These are phyloP conservation scores for Caenorhabditis sp. DNA, from an alignment of 2,888 invertebrate genomes.

Conservation along the genomic window DNA sequence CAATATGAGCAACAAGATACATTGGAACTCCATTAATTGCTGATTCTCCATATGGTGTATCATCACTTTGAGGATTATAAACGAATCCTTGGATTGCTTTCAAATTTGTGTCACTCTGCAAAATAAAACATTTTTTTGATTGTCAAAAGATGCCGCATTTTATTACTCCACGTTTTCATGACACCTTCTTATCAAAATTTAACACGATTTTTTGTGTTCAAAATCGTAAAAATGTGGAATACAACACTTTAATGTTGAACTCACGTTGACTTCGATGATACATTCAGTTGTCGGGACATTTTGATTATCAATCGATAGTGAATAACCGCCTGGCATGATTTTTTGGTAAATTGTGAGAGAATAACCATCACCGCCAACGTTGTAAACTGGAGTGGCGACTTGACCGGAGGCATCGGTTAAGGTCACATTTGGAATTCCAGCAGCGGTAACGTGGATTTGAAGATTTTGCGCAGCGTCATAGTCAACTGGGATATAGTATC, in stretches of 20 bases:
- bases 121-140: not conserved
- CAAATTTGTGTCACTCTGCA: conserved; percentile 33
- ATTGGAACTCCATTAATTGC: conserved; percentile 36
- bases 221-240: too few species aligned
- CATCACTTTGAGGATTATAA: conserved; percentile 41
- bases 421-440: conserved; percentile 42
- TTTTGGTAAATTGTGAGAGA: conserved; percentile 19
- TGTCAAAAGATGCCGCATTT: not conserved
- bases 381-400: conserved; percentile 14
- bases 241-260: not conserved
- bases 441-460: conserved; percentile 38
- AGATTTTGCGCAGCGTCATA: conserved; percentile 18
- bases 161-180: conserved; percentile 8
- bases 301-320: conserved; percentile 43
- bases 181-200: not conserved
- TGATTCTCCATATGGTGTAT: conserved; percentile 40
- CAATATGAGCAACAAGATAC: conserved; percentile 53
- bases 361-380: conserved; percentile 18
- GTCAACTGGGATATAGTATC: conserved; percentile 48
- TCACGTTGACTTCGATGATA: conserved; percentile 52
- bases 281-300: conserved; percentile 46
- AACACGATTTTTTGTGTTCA: too few species aligned
- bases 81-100: conserved; percentile 42
- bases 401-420: conserved; percentile 34
- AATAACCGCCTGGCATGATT: conserved; percentile 45